phyloP scores from a whole-genome alignment of 92 coral and sea anemone species.

The Porites cylindrica region DNA sequence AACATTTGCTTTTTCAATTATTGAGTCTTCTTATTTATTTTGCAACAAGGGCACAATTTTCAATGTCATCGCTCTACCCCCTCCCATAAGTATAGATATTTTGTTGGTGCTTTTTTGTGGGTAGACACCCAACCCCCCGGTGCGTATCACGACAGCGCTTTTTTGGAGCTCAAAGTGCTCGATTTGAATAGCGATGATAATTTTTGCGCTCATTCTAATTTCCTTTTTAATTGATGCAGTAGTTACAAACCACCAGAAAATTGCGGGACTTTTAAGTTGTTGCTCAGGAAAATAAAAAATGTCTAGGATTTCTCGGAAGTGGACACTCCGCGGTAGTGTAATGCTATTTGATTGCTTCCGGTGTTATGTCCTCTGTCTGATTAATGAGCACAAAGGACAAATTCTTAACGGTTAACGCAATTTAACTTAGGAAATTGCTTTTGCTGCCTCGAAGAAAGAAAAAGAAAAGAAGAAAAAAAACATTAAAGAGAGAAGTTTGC shows the following conservation, averaged over 20 bases:
- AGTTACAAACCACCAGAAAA: slow-evolving; percentile 19
- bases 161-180: not conserved
- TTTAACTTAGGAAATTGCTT: slow-evolving; percentile 15
- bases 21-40: not conserved
- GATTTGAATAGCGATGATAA: not conserved
- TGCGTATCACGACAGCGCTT: slow-evolving; percentile 1
- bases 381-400: not conserved
- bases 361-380: slow-evolving; percentile 8
- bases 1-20: not conserved
- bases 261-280: not conserved
- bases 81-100: not conserved
- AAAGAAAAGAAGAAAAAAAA: not conserved
- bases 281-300: slow-evolving; percentile 22
- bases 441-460: not conserved
- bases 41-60: not conserved
- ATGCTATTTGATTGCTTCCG: slow-evolving; percentile 37
- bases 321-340: not conserved
- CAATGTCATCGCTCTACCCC: not conserved
- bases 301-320: slow-evolving; percentile 16
- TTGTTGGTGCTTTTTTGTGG: no score
- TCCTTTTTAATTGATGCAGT: not conserved
- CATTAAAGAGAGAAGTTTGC: not conserved
- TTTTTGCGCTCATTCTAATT: not conserved
- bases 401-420: slow-evolving; percentile 24
- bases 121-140: not conserved